These are phyloP conservation scores for Pedionomus torquatus DNA, from an alignment of 2,113 vertebrate species.

Conservation along the genomic window DNA sequence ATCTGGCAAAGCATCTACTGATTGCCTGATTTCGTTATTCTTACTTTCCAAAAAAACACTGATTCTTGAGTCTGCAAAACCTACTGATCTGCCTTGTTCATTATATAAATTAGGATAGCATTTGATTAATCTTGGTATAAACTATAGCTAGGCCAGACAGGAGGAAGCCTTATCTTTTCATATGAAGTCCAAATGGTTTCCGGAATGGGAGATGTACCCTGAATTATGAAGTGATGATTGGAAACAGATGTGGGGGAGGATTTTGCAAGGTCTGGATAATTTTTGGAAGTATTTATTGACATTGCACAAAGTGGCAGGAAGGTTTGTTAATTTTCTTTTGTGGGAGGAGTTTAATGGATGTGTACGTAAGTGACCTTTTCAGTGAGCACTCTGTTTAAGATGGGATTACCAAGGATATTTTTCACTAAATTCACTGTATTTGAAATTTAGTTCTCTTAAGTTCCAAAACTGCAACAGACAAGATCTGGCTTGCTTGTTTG, in stretches of 20 bases:
- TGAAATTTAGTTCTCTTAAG: background rate
- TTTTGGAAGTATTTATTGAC: constrained; percentile 16
- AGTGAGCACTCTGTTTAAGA: background rate
- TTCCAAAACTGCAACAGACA: background rate
- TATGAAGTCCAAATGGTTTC: background rate
- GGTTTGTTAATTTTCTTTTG: background rate
- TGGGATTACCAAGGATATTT: background rate
- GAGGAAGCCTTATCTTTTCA: constrained; percentile 2
- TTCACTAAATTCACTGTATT: background rate
- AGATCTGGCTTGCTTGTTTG: background rate
- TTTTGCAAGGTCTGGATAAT: constrained; percentile 12
- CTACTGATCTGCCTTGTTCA: background rate
- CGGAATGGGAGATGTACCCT: background rate
- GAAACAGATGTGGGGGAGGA: background rate
- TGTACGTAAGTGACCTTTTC: background rate
- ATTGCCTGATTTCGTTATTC: background rate
- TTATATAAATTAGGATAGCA: constrained; percentile 3
- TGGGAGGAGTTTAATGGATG: background rate
- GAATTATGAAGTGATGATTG: background rate
- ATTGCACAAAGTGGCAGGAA: background rate
- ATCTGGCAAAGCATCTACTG: background rate
- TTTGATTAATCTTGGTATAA: constrained; percentile 20
- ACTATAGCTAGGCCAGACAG: background rate
- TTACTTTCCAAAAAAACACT: background rate
- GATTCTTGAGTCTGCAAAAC: background rate